Conservation (phyloP, 2,888 invertebrate genomes). For the Drosophila macrospina region DNA sequence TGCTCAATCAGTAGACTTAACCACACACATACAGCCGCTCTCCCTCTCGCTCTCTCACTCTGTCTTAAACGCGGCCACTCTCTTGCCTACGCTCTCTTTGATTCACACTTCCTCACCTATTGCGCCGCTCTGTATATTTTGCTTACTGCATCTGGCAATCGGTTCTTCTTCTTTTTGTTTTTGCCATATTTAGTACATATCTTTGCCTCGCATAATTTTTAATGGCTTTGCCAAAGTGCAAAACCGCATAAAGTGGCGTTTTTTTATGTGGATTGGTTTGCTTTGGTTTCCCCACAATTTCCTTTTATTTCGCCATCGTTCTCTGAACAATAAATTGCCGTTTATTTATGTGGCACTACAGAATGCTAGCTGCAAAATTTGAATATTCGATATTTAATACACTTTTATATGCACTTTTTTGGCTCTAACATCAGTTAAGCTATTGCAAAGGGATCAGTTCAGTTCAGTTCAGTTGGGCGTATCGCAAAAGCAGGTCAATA, state of each 20-base stretch:
- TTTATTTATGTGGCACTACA: constrained; percentile 69
- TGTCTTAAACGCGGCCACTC: background rate
- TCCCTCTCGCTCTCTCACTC: background rate
- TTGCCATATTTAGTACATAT: constrained; percentile 32
- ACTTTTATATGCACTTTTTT: constrained; percentile 15
- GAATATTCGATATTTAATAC: constrained; percentile 27
- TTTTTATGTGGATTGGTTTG: constrained; percentile 39
- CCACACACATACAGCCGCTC: constrained; percentile 3
- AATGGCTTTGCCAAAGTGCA: constrained; percentile 70
- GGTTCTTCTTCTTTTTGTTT: background rate
- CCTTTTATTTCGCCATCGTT: constrained; percentile 11
- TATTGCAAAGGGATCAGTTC: constrained; percentile 23
- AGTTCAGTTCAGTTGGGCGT: constrained; percentile 15
- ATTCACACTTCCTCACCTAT: background rate
- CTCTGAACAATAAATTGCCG: constrained; percentile 59
- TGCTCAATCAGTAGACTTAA: constrained; percentile 46
- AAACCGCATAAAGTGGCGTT: constrained; percentile 69
- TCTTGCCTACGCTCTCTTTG: background rate
- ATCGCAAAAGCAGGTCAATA: constrained; percentile 9
- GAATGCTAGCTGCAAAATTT: constrained; percentile 55
- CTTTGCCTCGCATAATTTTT: constrained; percentile 70
- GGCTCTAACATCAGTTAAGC: too few relatives aligned
- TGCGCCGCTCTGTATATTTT: constrained; percentile 21
- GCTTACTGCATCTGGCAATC: constrained; percentile 43
- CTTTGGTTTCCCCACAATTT: constrained; percentile 24